Conservation (phyloP, 2,113 vertebrate genomes). For the Leptosomus discolor region DNA sequence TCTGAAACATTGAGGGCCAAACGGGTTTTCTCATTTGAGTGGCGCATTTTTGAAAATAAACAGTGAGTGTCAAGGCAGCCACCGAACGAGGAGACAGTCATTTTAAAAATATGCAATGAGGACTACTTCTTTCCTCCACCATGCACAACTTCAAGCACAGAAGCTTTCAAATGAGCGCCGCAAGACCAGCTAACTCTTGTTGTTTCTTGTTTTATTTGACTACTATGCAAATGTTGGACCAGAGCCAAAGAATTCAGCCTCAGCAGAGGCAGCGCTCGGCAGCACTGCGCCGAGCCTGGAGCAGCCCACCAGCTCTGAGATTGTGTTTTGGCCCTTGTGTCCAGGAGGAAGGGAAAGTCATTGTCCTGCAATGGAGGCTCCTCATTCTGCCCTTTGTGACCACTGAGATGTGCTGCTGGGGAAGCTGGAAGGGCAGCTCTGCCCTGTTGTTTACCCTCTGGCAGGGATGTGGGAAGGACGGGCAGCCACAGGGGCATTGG, state of each 20-base stretch:
- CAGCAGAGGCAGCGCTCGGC: background rate
- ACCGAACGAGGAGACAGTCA: background rate
- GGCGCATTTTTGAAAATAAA: background rate
- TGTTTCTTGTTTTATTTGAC: conserved; percentile 59
- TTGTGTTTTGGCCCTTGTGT: background rate
- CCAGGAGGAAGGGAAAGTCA: background rate
- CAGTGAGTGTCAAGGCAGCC: background rate
- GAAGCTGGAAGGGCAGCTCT: background rate
- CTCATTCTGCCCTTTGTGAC: background rate
- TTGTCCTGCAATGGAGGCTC: background rate
- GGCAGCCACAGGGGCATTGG: background rate
- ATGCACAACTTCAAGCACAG: background rate
- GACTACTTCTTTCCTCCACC: background rate
- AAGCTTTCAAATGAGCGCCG: background rate
- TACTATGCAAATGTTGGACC: conserved; percentile 39
- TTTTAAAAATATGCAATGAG: background rate
- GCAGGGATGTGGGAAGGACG: rapidly evolving
- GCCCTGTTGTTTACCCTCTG: background rate
- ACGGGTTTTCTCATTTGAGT: background rate
- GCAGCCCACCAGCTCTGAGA: background rate
- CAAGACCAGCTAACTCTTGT: conserved; percentile 29
- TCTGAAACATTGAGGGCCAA: background rate
- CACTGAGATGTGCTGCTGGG: background rate
- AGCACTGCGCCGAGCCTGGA: background rate
- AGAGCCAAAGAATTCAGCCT: conserved; percentile 42